Base-by-base conservation (phyloP, 2,113 vertebrate species). In the Barbus barbus region DNA sequence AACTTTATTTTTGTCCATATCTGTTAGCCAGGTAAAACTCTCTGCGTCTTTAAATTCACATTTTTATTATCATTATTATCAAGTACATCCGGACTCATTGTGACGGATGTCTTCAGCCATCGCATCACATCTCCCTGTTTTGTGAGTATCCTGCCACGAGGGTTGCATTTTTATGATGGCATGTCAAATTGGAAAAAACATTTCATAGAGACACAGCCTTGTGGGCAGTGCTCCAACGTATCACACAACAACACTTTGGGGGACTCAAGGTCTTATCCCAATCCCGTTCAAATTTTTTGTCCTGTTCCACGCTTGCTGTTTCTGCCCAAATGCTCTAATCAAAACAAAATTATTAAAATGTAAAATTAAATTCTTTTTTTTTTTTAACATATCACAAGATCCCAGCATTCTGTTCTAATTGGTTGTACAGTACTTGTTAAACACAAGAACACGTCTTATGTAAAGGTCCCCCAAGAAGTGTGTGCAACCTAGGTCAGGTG, bases 121-220 rank as follows among this genome's bases (percentile, higher is more conserved):
- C 7, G 13, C 38, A 75, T 75, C 24, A 75, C 41, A 48, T 74
- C 72, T 74, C 13, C 26, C 41, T 46, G 72, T 16, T 51, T 51
- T 44, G 4, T 75, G 72, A 20, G 44, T 8, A 75, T 31, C 24
- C n/a, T 18, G 44, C 72, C 14, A 26, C 1, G 1, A 48, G 44
- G 2, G 14, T 4, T 74, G 72, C 36, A 72, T 41, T 46, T 28
- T 74, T 48, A 75, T 75, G 44, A 75, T 16, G 14, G 44, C 41
- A 75, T 75, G 72, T 75, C 72, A 75, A 74, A 24, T 44, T 74
- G 41, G 48, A 74, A 74, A 48, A 73, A 44, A 46, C 9, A 53
- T 53, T 53, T 41, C 22, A 44, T 0, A 38, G 22, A 46, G n/a
- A 73, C 7, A 46, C 63, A 24, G 44, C 72, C 72, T 48, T 18